Evolutionary conservation across 1,140 invertebrate species (phyloP).

Genomic region (Trichomalopsis sarcophagae): DNA sequence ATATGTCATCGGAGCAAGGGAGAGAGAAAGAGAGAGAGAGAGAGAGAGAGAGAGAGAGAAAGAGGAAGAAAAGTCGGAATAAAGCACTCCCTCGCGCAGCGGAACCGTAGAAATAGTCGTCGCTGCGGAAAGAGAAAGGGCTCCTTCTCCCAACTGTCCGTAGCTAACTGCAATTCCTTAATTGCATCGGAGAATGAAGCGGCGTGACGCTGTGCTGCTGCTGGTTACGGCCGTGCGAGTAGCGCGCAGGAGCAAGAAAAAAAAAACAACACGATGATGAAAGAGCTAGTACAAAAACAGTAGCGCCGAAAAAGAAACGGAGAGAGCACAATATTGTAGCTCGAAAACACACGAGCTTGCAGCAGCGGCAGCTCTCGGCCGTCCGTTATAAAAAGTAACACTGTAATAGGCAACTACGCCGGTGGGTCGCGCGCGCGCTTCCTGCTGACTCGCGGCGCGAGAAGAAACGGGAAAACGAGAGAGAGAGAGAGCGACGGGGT

Average conservation of each 20-base stretch:
- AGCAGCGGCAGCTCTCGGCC: not conserved
- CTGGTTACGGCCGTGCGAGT: not conserved
- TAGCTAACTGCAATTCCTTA: slow-evolving; percentile 21
- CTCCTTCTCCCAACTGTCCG: not conserved
- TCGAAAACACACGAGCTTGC: slow-evolving; percentile 4
- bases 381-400: slow-evolving; percentile 31
- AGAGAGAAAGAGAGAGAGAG: not conserved
- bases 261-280: not conserved
- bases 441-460: not conserved
- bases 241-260: not conserved
- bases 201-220: not conserved
- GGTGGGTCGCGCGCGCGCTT: too few relatives aligned
- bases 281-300: not conserved
- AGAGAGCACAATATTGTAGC: not conserved
- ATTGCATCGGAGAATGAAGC: slow-evolving; percentile 15
- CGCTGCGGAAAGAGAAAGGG: not conserved
- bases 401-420: slow-evolving; percentile 33
- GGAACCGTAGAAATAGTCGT: slow-evolving; percentile 3
- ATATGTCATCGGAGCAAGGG: not conserved
- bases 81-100: not conserved
- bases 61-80: not conserved
- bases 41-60: not conserved
- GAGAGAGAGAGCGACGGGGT: not conserved
- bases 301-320: not conserved
- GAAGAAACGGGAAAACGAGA: not conserved